phyloP scores from a whole-genome alignment of 2,888 invertebrate genomes.

The Xestia c-nigrum region DNA sequence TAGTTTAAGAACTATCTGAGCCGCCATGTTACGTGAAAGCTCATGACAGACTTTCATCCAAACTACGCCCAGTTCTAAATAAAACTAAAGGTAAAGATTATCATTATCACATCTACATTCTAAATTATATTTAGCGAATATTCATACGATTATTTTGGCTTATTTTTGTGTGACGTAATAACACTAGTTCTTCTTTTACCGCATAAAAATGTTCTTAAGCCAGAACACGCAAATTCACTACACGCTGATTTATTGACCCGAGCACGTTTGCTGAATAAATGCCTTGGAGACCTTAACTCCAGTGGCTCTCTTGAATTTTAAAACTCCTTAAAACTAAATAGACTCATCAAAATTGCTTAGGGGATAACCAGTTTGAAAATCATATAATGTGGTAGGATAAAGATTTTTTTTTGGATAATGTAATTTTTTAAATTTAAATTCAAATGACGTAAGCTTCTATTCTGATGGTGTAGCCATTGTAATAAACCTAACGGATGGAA shows the following conservation, averaged over 20 bases:
- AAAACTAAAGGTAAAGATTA: background rate
- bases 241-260: constrained; percentile 27
- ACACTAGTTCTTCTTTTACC: constrained; percentile 22
- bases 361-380: constrained; percentile 6
- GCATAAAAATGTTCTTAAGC: constrained; percentile 32
- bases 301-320: constrained; percentile 44
- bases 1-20: background rate
- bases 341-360: constrained; percentile 24
- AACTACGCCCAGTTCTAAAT: background rate
- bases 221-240: constrained; percentile 41
- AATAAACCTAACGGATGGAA: background rate
- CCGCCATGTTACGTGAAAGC: background rate
- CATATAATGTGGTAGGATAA: background rate
- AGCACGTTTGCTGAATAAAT: constrained; percentile 52
- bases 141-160: background rate
- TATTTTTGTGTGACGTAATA: constrained; percentile 1
- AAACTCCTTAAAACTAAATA: constrained; percentile 49
- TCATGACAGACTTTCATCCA: background rate
- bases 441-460: background rate
- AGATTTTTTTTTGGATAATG: background rate
- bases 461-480: background rate
- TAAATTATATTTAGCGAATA: background rate
- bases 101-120: background rate
- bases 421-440: constrained; percentile 10
- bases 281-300: constrained; percentile 43